Evolutionary conservation across 2,888 invertebrate species (phyloP), one percentile per base, ranked within the genome.

Genomic region (Dryocosmus kuriphilus): DNA sequence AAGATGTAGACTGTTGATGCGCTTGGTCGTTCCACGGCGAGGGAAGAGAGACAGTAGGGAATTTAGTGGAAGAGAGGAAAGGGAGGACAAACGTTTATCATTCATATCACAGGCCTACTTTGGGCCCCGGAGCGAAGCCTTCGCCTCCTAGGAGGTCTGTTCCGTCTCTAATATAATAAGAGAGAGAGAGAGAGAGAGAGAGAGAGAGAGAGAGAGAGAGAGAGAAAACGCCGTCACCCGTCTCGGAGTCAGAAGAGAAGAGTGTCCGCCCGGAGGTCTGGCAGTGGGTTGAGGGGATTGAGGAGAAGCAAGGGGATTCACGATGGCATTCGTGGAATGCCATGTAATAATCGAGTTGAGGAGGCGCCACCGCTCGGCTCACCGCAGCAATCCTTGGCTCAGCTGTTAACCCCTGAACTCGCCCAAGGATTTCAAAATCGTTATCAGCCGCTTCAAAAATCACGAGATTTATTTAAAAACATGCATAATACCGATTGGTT

Each of bases 331-430:
- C 89, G 87, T 86, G 89, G 91, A 91, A 91, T 91, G 90, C 88
- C 90, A 88, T 89, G 89, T 91, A 91, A 91, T 90, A 90, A 91
- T 90, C 90, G 87, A 87, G 86, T 86, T 85, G 86, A 89, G 91
- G 86, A 83, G 90, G 90, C 90, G 89, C 90, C 90, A 90, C 88
- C 81, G 84, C 81, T 84, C 87, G 87, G 87, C 84, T 85, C 75
- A 82, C 81, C 84, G 71, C 80, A 79, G 79, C 63, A 75, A 79
- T 79, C 24, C 78, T 80, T 78, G 75, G 74, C 76, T 61, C 55
- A 62, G 55, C 75, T 74, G 19, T 27, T 75, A 32, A 75, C 30
- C 32, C 32, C n/a, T 46, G 41, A 79, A 41, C 24, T 22, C n/a
- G 38, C 2, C 11, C 61, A 61, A 61, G 32, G 16, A 61, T 27